These are phyloP conservation scores for Lithobates sylvaticus DNA, from an alignment of 2,797 vertebrate species.

Conservation along the genomic window DNA sequence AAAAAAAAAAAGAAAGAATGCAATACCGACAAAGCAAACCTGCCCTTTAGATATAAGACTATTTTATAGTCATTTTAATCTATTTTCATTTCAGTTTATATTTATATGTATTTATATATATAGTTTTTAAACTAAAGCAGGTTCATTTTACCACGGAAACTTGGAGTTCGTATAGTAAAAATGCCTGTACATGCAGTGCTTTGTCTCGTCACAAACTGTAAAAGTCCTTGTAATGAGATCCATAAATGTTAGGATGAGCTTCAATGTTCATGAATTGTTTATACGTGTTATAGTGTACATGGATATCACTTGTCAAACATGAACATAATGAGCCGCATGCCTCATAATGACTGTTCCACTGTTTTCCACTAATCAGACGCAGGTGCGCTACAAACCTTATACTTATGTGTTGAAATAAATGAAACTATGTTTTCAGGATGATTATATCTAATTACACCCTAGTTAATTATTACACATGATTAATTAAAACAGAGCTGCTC, in stretches of 20 bases:
- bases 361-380: constrained; percentile 72
- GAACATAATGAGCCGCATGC: constrained; percentile 64
- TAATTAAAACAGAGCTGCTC: constrained; percentile 71
- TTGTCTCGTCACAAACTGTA: not conserved
- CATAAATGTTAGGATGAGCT: constrained; percentile 64
- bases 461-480: constrained; percentile 77
- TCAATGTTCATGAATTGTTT: constrained; percentile 74
- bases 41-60: too few species aligned
- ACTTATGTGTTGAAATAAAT: constrained; percentile 74
- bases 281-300: constrained; percentile 65
- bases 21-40: too few species aligned
- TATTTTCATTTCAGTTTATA: not conserved
- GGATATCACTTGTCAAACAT: constrained; percentile 73
- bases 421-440: constrained; percentile 71
- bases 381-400: constrained; percentile 73
- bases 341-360: constrained; percentile 69
- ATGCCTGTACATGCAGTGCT: not conserved
- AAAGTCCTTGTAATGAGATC: constrained; percentile 60
- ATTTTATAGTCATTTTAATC: too few species aligned
- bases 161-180: not conserved
- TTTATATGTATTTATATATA: not conserved
- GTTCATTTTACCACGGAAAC: not conserved
- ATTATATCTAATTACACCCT: constrained; percentile 81
- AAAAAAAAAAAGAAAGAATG: too few species aligned
- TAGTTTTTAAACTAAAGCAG: not conserved